phyloP scores from a whole-genome alignment of 1,140 invertebrate species.

The Oreohelix idahoensis region DNA sequence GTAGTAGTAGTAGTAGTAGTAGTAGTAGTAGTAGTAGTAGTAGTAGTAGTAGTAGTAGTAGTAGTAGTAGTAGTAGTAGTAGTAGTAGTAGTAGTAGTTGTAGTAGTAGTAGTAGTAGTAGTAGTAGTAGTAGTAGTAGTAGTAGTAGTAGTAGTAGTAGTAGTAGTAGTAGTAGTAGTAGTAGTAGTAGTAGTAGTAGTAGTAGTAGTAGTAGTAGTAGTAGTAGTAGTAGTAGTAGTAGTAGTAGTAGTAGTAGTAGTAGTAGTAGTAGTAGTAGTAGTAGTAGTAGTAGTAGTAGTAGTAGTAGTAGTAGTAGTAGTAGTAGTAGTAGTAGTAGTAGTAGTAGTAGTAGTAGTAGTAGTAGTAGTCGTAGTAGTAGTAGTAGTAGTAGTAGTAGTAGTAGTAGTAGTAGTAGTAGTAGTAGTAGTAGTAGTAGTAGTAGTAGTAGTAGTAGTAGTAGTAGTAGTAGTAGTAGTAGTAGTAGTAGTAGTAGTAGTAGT shows the following conservation, averaged over 20 bases:
- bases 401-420: not conserved
- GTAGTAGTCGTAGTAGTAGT: too few species aligned
- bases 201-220: not conserved
- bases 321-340: conserved; percentile 7
- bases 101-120: conserved; percentile 10
- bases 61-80: not conserved
- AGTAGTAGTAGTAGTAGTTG: not conserved
- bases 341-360: conserved; percentile 9
- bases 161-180: not conserved
- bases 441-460: not conserved
- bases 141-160: conserved; percentile 9
- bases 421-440: not conserved
- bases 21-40: conserved; percentile 3
- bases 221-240: not conserved
- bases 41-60: not conserved
- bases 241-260: conserved; percentile 3
- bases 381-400: not conserved
- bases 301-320: conserved; percentile 9
- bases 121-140: conserved; percentile 7
- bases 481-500: conserved; percentile 9
- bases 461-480: conserved; percentile 5
- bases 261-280: not conserved
- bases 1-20: conserved; percentile 9
- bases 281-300: not conserved
- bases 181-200: not conserved